Base-by-base conservation (phyloP, 2,797 vertebrate genomes). In the Propithecus deckenii region DNA sequence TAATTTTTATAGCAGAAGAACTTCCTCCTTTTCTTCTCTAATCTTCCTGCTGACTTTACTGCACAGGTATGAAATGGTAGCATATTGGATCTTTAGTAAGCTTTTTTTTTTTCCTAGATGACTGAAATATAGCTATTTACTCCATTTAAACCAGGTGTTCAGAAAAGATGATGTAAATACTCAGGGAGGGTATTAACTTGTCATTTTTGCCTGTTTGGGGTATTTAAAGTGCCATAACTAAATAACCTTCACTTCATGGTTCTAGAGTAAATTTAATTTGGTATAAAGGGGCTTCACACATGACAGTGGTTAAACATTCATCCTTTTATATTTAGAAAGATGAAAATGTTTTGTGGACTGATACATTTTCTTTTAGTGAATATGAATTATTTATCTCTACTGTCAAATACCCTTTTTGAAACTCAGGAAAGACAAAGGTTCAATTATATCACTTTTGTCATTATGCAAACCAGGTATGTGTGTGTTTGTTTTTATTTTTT, bases 351-450 rank as follows among this genome's bases (percentile, higher is more conserved):
- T 38, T 85, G 12, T n/a, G 41, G 35, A 89, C 86, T 41, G 50
- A 92, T 81, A 22, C 59, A 80, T 97, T 98, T 89, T 91, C 72
- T 97, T 92, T 79, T 90, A 41, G 50, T 61, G 46, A 96, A 71
- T 92, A 96, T 76, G 80, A 94, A 92, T 90, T 94, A 67, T 88
- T 93, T 94, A 35, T 81, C 91, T 96, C 85, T 97, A 52, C 93
- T 95, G 87, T 97, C 97, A 96, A 46, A 90, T 61, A 74, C 80
- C 85, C 92, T 95, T 96, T 94, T 65, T 95, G 93, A 35, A 96
- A 78, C 97, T 98, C 96, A 98, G 96, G 97, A 98, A 98, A 97
- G 89, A 93, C 97, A 97, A 94, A 97, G 71, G 28, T 92, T 96
- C 43, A 10, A 28, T 97, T 95, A 86, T 87, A 80, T 46, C 72